These are phyloP conservation scores for Amblyraja radiata DNA, from an alignment of 2,797 vertebrate species.

Conservation along the genomic window DNA sequence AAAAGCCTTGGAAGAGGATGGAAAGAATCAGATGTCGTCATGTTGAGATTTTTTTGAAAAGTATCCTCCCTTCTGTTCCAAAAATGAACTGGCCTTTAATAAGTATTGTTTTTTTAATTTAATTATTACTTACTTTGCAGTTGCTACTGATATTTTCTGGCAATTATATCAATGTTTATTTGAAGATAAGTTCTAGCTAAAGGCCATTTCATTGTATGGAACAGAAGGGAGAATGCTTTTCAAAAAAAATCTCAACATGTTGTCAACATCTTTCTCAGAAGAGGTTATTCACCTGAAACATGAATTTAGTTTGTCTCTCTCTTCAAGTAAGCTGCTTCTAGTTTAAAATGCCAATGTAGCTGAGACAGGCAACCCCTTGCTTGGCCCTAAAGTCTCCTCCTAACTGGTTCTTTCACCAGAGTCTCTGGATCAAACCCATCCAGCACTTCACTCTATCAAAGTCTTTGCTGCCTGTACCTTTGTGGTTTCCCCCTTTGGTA, in stretches of 20 bases:
- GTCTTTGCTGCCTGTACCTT: not conserved
- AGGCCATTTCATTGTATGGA: not conserved
- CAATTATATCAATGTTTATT: not conserved
- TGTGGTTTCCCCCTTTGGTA: not conserved
- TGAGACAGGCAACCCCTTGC: not conserved
- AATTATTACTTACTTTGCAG: conserved; percentile 1
- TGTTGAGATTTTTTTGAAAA: no score
- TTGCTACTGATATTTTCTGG: not conserved
- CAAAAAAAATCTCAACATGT: not conserved
- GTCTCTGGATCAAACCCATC: not conserved
- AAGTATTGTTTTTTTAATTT: not conserved
- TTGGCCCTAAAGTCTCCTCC: not conserved
- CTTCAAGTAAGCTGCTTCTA: no score
- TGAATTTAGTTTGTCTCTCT: no score
- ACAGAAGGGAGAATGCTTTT: not conserved
- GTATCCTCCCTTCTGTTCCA: no score
- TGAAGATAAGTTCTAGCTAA: not conserved
- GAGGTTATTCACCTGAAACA: no score
- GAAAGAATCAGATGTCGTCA: not conserved
- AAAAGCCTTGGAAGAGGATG: not conserved
- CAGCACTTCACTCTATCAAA: no score
- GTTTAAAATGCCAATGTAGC: not conserved
- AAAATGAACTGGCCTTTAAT: no score
- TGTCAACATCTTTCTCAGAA: no score
- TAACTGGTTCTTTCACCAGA: not conserved